Evolutionary conservation across 2,797 vertebrate species (phyloP).

Genomic region (Antennarius maculatus): DNA sequence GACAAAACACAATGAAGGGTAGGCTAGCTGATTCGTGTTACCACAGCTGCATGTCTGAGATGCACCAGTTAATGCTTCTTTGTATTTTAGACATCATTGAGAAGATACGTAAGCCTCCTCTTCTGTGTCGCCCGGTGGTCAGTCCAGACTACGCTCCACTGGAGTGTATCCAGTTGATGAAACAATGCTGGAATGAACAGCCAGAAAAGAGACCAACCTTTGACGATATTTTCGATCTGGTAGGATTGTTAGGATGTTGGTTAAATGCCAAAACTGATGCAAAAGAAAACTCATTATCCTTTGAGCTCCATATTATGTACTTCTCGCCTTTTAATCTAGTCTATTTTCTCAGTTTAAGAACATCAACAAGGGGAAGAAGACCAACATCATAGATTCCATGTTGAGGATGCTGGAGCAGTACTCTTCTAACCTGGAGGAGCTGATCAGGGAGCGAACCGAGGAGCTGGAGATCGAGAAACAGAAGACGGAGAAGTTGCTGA

Average conservation of each 20-base stretch:
- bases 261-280: too few species aligned
- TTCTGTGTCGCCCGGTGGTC: slow-evolving; percentile 85
- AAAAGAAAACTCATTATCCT: too few species aligned
- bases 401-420: slow-evolving; percentile 93
- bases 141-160: slow-evolving; percentile 83
- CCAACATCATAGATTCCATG: slow-evolving; percentile 94
- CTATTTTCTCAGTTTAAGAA: slow-evolving; percentile 85
- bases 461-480: slow-evolving; percentile 94
- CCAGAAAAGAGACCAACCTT: slow-evolving; percentile 85
- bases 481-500: slow-evolving; percentile 92
- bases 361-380: slow-evolving; percentile 92
- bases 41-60: background rate
- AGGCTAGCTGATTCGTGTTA: too few species aligned
- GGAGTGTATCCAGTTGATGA: slow-evolving; percentile 92
- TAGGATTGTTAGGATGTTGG: background rate
- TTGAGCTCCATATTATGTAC: too few species aligned
- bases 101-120: slow-evolving; percentile 85
- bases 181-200: slow-evolving; percentile 90
- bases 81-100: slow-evolving; percentile 84
- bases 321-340: background rate
- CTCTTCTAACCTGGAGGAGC: slow-evolving; percentile 91
- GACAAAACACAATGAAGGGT: too few species aligned
- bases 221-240: slow-evolving; percentile 90
- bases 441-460: slow-evolving; percentile 89
- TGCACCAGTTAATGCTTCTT: background rate